These are phyloP conservation scores for Tychaedon coryphoeus DNA, from an alignment of 2,113 vertebrate genomes.

Conservation along the genomic window DNA sequence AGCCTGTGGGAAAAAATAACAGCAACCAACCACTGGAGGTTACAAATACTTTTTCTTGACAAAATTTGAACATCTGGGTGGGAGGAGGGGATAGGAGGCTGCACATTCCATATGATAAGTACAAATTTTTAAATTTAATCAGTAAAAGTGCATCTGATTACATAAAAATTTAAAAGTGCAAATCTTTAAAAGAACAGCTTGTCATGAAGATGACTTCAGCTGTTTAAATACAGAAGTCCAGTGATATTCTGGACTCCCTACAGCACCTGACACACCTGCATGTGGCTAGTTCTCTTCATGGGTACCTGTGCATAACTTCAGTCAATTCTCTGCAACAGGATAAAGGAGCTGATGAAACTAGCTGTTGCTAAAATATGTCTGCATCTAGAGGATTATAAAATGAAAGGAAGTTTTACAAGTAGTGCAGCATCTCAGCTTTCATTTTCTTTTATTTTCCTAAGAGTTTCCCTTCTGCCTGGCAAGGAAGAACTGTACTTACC, in stretches of 20 bases:
- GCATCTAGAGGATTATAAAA: neutral
- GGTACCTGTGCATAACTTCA: neutral
- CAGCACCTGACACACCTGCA: neutral
- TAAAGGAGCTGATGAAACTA: neutral
- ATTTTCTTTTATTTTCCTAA: neutral
- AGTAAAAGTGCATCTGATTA: neutral
- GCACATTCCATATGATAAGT: neutral
- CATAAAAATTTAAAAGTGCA: neutral
- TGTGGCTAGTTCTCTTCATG: neutral
- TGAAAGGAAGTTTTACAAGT: neutral
- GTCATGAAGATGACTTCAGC: neutral
- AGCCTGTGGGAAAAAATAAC: neutral
- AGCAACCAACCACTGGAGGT: neutral
- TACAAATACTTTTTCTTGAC: neutral
- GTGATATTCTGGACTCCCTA: neutral
- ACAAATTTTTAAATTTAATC: neutral
- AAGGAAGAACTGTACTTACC: neutral
- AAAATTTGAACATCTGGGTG: neutral
- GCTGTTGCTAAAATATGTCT: neutral
- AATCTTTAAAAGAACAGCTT: neutral
- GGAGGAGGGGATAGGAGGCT: rapidly evolving
- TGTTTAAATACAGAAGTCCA: neutral
- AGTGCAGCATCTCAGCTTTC: neutral
- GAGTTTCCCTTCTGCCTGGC: neutral
- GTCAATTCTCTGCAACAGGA: neutral